Base-by-base conservation (phyloP, 2,113 vertebrate genomes). In the Sardina pilchardus region DNA sequence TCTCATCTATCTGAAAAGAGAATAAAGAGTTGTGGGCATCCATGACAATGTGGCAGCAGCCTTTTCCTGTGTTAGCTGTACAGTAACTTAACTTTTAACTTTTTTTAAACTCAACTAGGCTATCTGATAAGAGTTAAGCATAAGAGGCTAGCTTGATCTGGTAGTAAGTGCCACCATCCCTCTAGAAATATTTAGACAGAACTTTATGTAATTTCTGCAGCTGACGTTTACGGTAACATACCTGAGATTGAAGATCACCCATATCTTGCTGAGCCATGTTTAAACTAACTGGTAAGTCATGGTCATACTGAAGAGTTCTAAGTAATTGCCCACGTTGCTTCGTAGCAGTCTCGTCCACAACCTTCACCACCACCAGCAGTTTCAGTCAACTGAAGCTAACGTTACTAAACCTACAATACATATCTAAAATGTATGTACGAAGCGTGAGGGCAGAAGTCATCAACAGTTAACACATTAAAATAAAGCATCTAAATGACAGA, bases 1-100 rank as follows among this genome's bases (percentile, higher is more conserved):
- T 95, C 94, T 99, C 98, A 91, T 99, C 98, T n/a, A 95, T 95
- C 98, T 99, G 44, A 36, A 83, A 36, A 81, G 86, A 44, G 7
- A 12, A 71, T n/a, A 78, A 83, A 17, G 48, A 78, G 10, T 47
- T 36, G 43, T 16, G 14, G 8, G 45, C 30, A 67, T 81, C 2
- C 39, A 3, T 81, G 45, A 16, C 7, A 56, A 16, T 1, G 39
- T 42, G 39, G 39, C 39, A 3, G 39, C 39, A 42, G 39, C 39
- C 39, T 42, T 42, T 42, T 42, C 39, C 39, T 42, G 39, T 42
- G 39, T 42, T 42, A 42, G 39, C 1, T 4, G 39, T 42, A n/a
- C n/a, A n/a, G n/a, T n/a, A n/a, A n/a, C n/a, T n/a, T n/a, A 4
- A 42, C 39, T 42, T 42, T 42, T 42, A 42, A 42, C 39, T 42